Conservation (phyloP, 2,797 vertebrate species). For the Enteromius viviparus region DNA sequence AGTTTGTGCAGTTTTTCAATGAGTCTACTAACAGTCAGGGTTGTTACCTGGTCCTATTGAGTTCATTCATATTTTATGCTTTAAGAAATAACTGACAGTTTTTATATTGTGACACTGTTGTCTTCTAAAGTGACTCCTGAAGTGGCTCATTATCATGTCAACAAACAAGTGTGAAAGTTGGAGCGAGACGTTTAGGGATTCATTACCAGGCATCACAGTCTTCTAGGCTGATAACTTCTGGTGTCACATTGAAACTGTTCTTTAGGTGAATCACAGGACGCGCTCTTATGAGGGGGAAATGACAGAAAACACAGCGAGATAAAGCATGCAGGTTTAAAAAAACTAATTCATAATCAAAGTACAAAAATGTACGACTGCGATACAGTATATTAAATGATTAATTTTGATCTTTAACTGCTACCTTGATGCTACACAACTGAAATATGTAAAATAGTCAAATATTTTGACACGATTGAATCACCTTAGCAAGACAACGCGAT, state of each 20-base stretch:
- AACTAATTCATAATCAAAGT: slow-evolving; percentile 5
- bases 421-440: neutral
- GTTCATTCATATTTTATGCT: neutral
- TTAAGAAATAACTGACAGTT: neutral
- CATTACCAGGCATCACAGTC: slow-evolving; percentile 76
- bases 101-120: slow-evolving; percentile 13
- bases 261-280: slow-evolving; percentile 88
- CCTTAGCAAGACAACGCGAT: slow-evolving; percentile 85
- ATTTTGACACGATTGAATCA: slow-evolving; percentile 56
- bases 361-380: neutral
- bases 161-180: neutral
- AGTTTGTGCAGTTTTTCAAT: neutral
- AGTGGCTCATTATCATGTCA: neutral
- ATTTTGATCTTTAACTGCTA: neutral
- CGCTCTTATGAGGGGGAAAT: slow-evolving; percentile 71
- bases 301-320: neutral
- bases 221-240: slow-evolving; percentile 76
- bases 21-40: neutral
- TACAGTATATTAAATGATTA: neutral
- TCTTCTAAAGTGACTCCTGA: neutral
- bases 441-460: neutral
- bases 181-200: slow-evolving; percentile 24
- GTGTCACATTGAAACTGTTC: slow-evolving; percentile 78
- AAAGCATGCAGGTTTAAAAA: neutral
- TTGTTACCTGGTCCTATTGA: neutral